phyloP scores from a whole-genome alignment of 1,140 invertebrate genomes.

The Trichonephila clavipes region DNA sequence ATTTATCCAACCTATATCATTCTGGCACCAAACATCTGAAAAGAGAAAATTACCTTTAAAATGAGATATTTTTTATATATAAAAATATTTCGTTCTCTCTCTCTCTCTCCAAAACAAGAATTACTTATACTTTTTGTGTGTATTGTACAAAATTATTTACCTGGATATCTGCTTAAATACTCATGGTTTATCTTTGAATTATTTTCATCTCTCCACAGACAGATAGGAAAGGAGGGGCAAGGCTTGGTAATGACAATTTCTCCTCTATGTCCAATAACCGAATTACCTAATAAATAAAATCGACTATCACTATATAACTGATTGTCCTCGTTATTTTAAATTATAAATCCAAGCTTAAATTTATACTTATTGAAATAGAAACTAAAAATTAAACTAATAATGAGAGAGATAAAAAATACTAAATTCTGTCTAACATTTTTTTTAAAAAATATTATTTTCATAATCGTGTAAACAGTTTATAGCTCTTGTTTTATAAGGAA shows the following conservation, averaged over 20 bases:
- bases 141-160: not conserved
- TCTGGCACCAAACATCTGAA: slow-evolving; percentile 83
- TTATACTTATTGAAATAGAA: too few species aligned
- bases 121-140: not conserved
- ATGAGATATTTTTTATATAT: not conserved
- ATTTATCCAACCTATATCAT: slow-evolving; percentile 84
- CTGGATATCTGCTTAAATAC: slow-evolving; percentile 18
- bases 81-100: not conserved
- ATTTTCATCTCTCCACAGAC: slow-evolving; percentile 32
- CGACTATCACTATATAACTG: not conserved
- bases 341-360: too few species aligned
- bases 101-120: not conserved
- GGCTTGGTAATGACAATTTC: slow-evolving; percentile 21
- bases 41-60: slow-evolving; percentile 48
- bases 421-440: too few species aligned
- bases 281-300: slow-evolving; percentile 15
- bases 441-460: too few species aligned
- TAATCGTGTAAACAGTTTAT: too few species aligned
- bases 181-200: not conserved
- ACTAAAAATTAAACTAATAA: too few species aligned
- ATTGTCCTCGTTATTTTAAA: too few species aligned
- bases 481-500: too few species aligned
- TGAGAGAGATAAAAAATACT: too few species aligned
- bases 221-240: not conserved
- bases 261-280: slow-evolving; percentile 30